Evolutionary conservation across 1,140 invertebrate species (phyloP).

Genomic region (Teleopsis dalmanni): DNA sequence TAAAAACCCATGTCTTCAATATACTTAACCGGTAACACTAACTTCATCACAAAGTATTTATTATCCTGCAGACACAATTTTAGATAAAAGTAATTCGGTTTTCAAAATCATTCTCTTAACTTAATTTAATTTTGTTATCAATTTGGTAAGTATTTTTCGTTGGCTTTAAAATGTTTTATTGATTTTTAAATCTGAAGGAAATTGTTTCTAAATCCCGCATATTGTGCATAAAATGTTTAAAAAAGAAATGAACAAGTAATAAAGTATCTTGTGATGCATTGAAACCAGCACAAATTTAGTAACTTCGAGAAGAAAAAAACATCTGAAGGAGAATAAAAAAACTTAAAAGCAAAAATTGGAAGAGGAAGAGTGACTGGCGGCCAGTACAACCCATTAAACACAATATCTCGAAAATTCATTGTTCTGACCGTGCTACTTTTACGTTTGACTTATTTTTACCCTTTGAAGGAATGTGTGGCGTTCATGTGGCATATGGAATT

Average conservation of each 20-base stretch:
- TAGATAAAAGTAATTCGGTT: no score
- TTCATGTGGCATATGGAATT: neutral
- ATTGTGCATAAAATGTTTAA: constrained; percentile 2
- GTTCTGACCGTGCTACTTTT: constrained; percentile 9
- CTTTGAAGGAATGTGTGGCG: neutral
- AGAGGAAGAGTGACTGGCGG: constrained; percentile 19
- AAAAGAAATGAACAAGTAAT: no score
- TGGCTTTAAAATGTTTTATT: constrained; percentile 10
- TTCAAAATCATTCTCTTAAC: no score
- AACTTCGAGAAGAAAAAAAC: no score
- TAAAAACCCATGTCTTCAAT: no score
- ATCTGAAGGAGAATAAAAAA: neutral
- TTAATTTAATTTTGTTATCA: constrained; percentile 2
- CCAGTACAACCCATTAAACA: constrained; percentile 33
- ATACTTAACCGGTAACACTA: no score
- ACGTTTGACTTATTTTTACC: neutral
- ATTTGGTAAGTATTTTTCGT: neutral
- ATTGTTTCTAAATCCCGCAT: constrained; percentile 9
- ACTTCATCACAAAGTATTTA: no score
- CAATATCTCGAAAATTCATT: constrained; percentile 22
- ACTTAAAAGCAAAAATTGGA: neutral
- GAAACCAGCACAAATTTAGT: no score
- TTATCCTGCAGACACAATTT: constrained; percentile 8
- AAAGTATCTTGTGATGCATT: no score
- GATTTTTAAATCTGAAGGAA: constrained; percentile 11